Conservation (phyloP, 2,888 invertebrate genomes). For the Saturnia japonica region DNA sequence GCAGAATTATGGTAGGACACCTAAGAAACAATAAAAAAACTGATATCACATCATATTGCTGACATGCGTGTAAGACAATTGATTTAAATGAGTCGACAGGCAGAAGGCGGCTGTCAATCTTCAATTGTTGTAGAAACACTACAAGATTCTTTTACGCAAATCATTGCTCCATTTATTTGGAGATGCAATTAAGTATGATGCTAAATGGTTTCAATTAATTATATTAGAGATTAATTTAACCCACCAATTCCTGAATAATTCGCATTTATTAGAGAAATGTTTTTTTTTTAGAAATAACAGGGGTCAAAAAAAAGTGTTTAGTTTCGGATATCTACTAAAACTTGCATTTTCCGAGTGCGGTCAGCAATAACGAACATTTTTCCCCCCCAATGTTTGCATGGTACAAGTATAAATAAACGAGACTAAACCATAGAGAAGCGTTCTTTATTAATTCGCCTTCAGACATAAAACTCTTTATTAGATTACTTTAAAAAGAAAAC, state of each 20-base stretch:
- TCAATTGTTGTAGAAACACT: no score
- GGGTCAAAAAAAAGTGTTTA: neutral
- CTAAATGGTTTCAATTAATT: no score
- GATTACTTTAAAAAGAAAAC: conserved; percentile 18
- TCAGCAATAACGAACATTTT: no score
- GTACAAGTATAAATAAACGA: neutral
- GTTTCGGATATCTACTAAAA: neutral
- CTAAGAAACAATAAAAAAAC: neutral
- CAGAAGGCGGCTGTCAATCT: neutral
- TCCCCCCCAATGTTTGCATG: no score
- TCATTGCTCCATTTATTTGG: no score
- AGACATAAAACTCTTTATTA: conserved; percentile 16
- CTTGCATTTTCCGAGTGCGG: no score
- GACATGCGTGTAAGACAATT: no score
- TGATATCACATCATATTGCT: no score
- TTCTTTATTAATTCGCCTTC: neutral
- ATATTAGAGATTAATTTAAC: no score
- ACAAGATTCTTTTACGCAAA: no score
- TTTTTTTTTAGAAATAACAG: neutral
- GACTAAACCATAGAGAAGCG: neutral
- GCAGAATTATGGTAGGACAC: neutral
- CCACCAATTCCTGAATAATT: neutral
- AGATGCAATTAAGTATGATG: no score
- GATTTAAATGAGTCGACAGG: no score
- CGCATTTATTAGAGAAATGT: neutral